These are phyloP conservation scores for Machimus atricapillus DNA, from an alignment of 2,888 invertebrate genomes.

Conservation along the genomic window DNA sequence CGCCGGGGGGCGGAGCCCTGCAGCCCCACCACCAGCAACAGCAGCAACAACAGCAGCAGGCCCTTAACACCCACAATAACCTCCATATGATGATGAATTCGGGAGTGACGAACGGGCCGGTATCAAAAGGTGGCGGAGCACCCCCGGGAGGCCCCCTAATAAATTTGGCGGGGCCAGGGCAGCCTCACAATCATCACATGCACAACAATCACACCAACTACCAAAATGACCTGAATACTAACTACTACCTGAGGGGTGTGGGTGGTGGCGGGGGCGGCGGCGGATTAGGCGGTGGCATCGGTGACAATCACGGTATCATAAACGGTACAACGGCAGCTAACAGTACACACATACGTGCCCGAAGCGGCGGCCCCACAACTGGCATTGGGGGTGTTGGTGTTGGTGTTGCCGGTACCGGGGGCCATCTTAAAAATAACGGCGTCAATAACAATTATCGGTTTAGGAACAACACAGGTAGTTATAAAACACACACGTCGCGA, in stretches of 20 bases:
- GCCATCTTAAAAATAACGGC: conserved; percentile 54
- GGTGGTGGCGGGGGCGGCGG: conserved; percentile 39
- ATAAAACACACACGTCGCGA: not conserved
- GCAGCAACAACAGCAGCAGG: conserved; percentile 17
- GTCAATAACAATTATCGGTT: conserved; percentile 61
- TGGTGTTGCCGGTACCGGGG: conserved; percentile 43
- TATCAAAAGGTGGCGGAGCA: conserved; percentile 3
- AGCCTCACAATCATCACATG: conserved; percentile 47
- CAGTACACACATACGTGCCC: conserved; percentile 24
- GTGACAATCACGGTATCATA: conserved; percentile 40
- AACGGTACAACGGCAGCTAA: conserved; percentile 37
- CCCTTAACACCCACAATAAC: conserved; percentile 42
- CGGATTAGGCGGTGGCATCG: conserved; percentile 41
- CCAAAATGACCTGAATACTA: conserved; percentile 48
- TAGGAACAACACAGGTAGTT: conserved; percentile 55
- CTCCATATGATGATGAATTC: conserved; percentile 46
- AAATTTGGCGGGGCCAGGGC: conserved; percentile 19
- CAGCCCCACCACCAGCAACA: conserved; percentile 39
- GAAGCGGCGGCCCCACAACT: not conserved
- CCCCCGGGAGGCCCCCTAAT: conserved; percentile 15
- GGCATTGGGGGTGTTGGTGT: conserved; percentile 6
- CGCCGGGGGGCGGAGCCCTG: conserved; percentile 49
- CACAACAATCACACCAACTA: conserved; percentile 47
- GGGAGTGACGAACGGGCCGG: conserved; percentile 38
- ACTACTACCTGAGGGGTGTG: conserved; percentile 47